Conservation (phyloP, 92 coral and sea anemone species). For the Epizoanthus scotinus region DNA sequence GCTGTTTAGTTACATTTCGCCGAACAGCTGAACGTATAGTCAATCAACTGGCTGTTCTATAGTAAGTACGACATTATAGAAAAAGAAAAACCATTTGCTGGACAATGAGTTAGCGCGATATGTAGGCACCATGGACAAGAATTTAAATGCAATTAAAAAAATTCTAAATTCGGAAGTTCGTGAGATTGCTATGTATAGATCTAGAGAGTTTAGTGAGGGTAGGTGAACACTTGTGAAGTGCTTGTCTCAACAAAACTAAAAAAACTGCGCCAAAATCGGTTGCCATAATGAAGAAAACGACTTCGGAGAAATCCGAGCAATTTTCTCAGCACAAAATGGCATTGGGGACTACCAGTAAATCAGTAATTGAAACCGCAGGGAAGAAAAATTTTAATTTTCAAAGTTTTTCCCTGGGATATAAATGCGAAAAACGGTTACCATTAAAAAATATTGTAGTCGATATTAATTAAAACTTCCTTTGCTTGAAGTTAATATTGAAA, state of each 20-base stretch:
- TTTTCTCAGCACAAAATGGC: neutral
- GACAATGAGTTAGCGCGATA: neutral
- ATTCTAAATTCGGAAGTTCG: neutral
- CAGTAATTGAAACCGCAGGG: neutral
- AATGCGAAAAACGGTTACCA: neutral
- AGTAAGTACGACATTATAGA: too few species aligned
- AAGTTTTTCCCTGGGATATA: neutral
- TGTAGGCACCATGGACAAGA: neutral
- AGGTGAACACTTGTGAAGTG: neutral
- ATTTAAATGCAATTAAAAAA: neutral
- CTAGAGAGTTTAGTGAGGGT: too few species aligned
- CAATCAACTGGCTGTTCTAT: too few species aligned
- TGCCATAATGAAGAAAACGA: constrained; percentile 1
- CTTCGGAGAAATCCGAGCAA: constrained; percentile 2
- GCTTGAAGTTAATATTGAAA: neutral
- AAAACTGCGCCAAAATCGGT: neutral
- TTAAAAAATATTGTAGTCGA: neutral
- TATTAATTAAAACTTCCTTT: too few species aligned
- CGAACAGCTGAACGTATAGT: too few species aligned
- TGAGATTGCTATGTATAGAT: neutral
- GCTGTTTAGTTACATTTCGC: too few species aligned
- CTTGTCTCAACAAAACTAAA: neutral
- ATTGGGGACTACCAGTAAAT: neutral
- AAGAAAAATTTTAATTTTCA: neutral
- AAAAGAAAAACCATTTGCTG: too few species aligned